Conservation (phyloP, 2,888 invertebrate species). For the Rosalia funebris region DNA sequence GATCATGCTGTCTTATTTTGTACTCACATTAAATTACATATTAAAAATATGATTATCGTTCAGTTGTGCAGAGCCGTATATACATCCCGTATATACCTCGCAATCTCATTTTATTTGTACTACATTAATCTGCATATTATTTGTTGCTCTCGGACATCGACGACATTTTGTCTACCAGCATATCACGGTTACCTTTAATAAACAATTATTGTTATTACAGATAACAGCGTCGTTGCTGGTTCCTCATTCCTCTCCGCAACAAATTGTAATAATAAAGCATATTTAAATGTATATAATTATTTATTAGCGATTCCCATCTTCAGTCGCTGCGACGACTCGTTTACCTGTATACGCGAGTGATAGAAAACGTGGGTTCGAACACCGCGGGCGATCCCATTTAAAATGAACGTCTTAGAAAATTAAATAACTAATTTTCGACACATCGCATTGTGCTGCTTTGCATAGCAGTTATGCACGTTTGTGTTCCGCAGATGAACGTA, state of each 20-base stretch:
- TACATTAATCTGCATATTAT: neutral
- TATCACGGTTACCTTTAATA: neutral
- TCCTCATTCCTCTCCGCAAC: constrained; percentile 6
- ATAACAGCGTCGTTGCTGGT: neutral
- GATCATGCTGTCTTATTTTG: too few species aligned
- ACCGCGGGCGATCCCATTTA: constrained; percentile 33
- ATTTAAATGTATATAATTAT: constrained; percentile 17
- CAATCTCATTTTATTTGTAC: neutral
- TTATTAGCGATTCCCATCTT: constrained; percentile 6
- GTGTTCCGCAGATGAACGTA: too few species aligned
- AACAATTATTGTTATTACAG: constrained; percentile 4
- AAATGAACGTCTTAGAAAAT: constrained; percentile 37
- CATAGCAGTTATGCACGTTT: too few species aligned
- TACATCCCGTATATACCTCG: neutral
- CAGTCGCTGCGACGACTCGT: neutral
- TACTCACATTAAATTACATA: too few species aligned
- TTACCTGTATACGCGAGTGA: constrained; percentile 24
- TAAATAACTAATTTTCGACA: constrained; percentile 28
- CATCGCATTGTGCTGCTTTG: neutral
- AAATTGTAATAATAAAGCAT: constrained; percentile 7
- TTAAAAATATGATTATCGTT: too few species aligned
- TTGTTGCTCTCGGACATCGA: neutral
- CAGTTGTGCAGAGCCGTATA: too few species aligned
- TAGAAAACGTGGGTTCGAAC: constrained; percentile 35
- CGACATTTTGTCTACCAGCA: constrained; percentile 7